A percentile compares a stretch with the other conserved stretches of the same genome.
Conservation (phyloP, 2,797 vertebrate genomes). For the Coracias cyanogaster region DNA sequence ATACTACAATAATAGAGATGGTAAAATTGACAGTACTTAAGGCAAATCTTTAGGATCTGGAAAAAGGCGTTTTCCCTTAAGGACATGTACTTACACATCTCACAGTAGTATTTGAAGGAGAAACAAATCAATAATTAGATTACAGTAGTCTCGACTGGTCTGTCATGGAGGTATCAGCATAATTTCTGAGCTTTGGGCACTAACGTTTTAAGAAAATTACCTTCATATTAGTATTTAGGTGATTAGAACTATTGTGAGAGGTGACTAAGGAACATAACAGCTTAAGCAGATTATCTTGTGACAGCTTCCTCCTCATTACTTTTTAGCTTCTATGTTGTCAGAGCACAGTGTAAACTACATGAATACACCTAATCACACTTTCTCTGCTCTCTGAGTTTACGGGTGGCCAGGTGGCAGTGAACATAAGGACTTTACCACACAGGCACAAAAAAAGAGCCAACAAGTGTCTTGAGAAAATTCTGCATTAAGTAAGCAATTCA, state of each 20-base stretch:
- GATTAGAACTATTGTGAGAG: neutral
- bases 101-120: neutral
- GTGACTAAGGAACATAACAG: neutral
- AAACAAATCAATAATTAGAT: neutral
- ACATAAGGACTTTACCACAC: neutral
- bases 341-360: neutral
- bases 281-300: neutral
- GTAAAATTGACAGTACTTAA: neutral
- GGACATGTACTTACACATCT: neutral
- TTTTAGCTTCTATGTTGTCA: neutral
- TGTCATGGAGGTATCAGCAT: neutral
- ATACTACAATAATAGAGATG: neutral
- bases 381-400: neutral
- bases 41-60: neutral
- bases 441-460: neutral
- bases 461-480: neutral
- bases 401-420: neutral
- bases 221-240: neutral
- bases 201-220: neutral
- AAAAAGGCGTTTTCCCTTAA: neutral
- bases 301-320: neutral
- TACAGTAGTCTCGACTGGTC: neutral
- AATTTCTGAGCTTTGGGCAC: neutral
- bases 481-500: neutral
- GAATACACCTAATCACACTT: neutral